Evolutionary conservation across 2,113 vertebrate genomes (phyloP), one percentile per base, ranked within the genome.

Genomic region (Zosterops pallidus): DNA sequence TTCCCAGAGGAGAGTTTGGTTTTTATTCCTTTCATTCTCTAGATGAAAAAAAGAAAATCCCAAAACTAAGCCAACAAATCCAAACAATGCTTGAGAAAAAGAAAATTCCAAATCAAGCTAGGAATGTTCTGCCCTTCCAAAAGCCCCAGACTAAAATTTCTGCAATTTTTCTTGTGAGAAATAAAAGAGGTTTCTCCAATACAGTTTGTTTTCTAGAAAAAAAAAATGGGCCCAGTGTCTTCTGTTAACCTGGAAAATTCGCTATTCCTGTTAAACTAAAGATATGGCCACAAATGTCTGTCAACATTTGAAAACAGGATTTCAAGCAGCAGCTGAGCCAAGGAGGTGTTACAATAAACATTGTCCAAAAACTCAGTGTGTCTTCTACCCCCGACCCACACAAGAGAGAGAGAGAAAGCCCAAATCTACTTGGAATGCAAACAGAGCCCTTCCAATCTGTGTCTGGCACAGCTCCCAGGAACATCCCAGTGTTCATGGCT

Each of bases 301-400:
- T 88, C 70, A 87, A 39, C 52, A 56, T 71, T 85, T 92, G 35
- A 50, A 93, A 91, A 55, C 7, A 82, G 39, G 14, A 59, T 79
- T 91, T 84, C 72, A 68, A 90, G 64, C 41, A 94, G 62, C 82
- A 85, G 57, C 67, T 83, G 75, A 94, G 53, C 49, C 49, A 90
- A 79, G 70, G 62, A 87, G 12, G 26, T 92, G 60, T 92, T 79
- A 80, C 56, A 78, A 79, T 55, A 83, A 90, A 78, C 85, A 71
- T 80, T 90, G 70, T 83, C 89, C 79, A 90, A 76, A 87, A 93
- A 35, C 33, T 52, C 35, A 16, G 26, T 15, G 24, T 39, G 56
- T 82, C 44, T 84, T 53, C 82, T 85, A 59, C 23, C 70, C 56
- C 42, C 2, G 0, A 29, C 23, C 60, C 62, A 92, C 63, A 78